Base-by-base conservation (phyloP, 2,113 vertebrate species). In the Macroglossus sobrinus region DNA sequence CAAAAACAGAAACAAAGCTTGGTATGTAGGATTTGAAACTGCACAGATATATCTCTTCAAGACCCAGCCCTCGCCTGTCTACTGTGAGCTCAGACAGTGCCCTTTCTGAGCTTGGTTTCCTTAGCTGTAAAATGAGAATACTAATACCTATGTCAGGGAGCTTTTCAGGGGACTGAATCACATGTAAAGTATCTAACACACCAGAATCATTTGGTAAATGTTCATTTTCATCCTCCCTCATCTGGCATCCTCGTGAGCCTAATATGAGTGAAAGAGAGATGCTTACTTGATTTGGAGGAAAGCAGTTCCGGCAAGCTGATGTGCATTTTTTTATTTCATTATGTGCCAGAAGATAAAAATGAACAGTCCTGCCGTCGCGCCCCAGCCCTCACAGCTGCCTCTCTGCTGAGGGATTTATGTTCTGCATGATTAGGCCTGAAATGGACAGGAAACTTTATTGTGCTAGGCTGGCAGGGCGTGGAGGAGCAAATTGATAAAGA, bases 381-480 rank as follows among this genome's bases (percentile, higher is more conserved):
- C 96, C 95, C 93, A 88, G 96, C 90, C 96, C 95, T 45, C 7
- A 0, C 96, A 97, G 96, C 96, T 97, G 98, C 84, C 93, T 97
- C 53, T 93, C 94, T 96, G 97, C 97, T 97, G 97, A 94, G 94
- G 95, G 97, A 98, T 98, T 98, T 98, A 96, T 89, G 88, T 97
- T 98, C 95, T 88, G 93, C 95, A 35, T 96, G 97, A 98, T 98
- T 98, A 98, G 97, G 96, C 97, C 93, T 89, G 98, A 98, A 98
- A 98, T 9, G 35, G 97, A 96, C 97, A 96, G 98, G 98, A 98
- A 98, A 98, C 93, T 98, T 98, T 98, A 98, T 98, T 98, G 98
- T 86, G 38, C 96, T 79, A 68, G 0, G 11, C 92, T 98, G 96
- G 94, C 97, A 72, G 50, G 93, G 96, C 38, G 16, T 94, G 18